Evolutionary conservation across 2,888 invertebrate genomes (phyloP).

Genomic region (Melieria crassipennis): DNA sequence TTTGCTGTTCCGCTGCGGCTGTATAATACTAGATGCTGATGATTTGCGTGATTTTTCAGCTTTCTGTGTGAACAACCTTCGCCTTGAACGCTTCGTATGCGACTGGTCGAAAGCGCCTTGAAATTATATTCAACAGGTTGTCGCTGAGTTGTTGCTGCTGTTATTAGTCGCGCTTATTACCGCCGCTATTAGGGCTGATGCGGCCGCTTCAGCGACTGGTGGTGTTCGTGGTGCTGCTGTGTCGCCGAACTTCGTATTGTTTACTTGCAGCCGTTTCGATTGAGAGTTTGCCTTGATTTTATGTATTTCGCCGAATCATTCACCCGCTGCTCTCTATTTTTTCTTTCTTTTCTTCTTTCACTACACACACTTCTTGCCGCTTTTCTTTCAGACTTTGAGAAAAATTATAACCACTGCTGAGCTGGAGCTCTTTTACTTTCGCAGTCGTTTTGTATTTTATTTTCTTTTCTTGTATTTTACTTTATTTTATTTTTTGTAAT

Average conservation of each 20-base stretch:
- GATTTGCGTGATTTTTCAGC: conserved; percentile 10
- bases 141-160: neutral
- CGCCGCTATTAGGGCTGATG: neutral
- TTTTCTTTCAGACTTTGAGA: too few species aligned
- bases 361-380: too few species aligned
- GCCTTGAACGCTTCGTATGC: conserved; percentile 57
- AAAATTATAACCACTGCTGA: too few species aligned
- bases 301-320: conserved; percentile 10
- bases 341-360: neutral
- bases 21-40: neutral
- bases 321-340: neutral
- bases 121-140: neutral
- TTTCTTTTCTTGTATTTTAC: too few species aligned
- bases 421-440: neutral
- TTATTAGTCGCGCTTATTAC: neutral
- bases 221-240: neutral
- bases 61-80: conserved; percentile 54
- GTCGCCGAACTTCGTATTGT: too few species aligned
- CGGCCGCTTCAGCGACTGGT: neutral
- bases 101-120: conserved; percentile 49
- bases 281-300: neutral
- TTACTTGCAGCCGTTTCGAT: neutral
- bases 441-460: neutral
- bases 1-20: too few species aligned
- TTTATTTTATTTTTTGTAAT: too few species aligned